A percentile compares a stretch with the other conserved stretches of the same genome.
Evolutionary conservation across 2,888 invertebrate genomes (phyloP).

Genomic region (Blomia tropicalis): DNA sequence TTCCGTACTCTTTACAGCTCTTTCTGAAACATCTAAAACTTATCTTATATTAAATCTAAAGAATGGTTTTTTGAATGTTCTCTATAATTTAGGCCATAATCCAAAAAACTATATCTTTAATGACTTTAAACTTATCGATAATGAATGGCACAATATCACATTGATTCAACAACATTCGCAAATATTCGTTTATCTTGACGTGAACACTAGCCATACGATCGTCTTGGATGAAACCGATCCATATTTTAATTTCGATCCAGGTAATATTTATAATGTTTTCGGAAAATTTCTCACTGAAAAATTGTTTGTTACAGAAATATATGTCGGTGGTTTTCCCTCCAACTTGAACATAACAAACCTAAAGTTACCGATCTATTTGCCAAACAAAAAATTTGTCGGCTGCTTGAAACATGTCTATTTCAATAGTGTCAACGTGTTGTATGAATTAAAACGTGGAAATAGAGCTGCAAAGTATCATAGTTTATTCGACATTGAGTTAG

Average conservation of each 20-base stretch:
- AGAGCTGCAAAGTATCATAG: conserved; percentile 52
- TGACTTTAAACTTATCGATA: conserved; percentile 25
- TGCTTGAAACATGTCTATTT: conserved; percentile 80
- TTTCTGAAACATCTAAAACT: conserved; percentile 73
- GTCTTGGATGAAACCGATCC: conserved; percentile 44
- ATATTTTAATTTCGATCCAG: conserved; percentile 71
- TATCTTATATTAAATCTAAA: conserved; percentile 66
- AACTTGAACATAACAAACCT: background rate
- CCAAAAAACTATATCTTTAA: conserved; percentile 38
- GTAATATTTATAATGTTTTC: conserved; percentile 42
- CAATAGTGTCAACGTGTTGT: conserved; percentile 76
- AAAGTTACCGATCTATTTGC: conserved; percentile 5
- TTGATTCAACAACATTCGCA: conserved; percentile 59
- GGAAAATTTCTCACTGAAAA: background rate
- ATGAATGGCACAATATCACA: conserved; percentile 68
- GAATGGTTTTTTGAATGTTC: conserved; percentile 63
- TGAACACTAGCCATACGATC: conserved; percentile 41
- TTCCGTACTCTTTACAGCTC: conserved; percentile 78
- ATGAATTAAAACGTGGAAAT: conserved; percentile 65
- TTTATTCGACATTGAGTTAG: conserved; percentile 62
- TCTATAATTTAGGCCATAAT: conserved; percentile 70
- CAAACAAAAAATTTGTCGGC: conserved; percentile 64
- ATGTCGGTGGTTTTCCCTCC: conserved; percentile 16
- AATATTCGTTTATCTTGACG: conserved; percentile 58
- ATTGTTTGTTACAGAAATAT: conserved; percentile 15